Evolutionary conservation across 1,140 invertebrate species (phyloP).

Genomic region (Paraescarpia echinospica): DNA sequence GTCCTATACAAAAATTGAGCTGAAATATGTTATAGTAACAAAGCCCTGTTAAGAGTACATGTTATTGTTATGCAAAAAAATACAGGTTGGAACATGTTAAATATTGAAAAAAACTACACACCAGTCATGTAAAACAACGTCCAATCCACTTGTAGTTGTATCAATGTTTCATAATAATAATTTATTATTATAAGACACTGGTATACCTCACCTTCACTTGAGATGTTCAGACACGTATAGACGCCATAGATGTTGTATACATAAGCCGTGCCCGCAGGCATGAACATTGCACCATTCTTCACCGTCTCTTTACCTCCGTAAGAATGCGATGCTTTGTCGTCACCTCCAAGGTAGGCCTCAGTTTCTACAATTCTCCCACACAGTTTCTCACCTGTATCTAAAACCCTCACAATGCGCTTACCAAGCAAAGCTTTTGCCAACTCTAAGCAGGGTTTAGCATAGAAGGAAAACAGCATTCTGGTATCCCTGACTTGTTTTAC

Average conservation of each 20-base stretch:
- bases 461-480: constrained; percentile 21
- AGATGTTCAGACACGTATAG: constrained; percentile 82
- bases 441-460: constrained; percentile 39
- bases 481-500: not conserved
- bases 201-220: constrained; percentile 66
- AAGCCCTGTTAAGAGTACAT: too few species aligned
- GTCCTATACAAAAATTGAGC: too few species aligned
- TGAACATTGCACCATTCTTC: constrained; percentile 77
- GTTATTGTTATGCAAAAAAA: too few species aligned
- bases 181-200: not conserved
- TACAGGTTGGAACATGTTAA: too few species aligned
- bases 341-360: constrained; percentile 73
- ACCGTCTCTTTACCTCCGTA: constrained; percentile 69
- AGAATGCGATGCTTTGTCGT: constrained; percentile 75
- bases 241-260: constrained; percentile 82
- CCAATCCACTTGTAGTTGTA: too few species aligned
- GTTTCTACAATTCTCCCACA: constrained; percentile 77
- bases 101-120: too few species aligned
- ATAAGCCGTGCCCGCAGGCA: constrained; percentile 77
- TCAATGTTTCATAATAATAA: too few species aligned
- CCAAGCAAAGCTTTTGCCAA: constrained; percentile 66
- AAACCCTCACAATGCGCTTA: constrained; percentile 65
- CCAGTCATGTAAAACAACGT: too few species aligned
- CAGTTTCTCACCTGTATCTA: constrained; percentile 63
- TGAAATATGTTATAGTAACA: too few species aligned